phyloP scores from a whole-genome alignment of 1,140 invertebrate genomes.

The Lucilia cuprina region DNA sequence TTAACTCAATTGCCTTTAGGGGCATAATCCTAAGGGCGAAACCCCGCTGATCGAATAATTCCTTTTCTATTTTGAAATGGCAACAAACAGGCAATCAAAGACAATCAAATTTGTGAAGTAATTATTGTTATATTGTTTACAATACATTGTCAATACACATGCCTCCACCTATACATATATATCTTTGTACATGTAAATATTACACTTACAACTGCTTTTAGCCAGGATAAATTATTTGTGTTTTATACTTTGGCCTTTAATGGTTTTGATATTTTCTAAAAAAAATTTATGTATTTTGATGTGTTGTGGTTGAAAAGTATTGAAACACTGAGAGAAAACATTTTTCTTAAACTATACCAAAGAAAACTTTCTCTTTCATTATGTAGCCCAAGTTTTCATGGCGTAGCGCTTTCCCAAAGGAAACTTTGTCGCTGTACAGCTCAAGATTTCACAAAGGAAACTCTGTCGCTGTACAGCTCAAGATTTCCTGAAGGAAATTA shows the following conservation, averaged over 20 bases:
- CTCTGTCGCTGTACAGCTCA: too few relatives aligned
- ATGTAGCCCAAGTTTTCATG: too few relatives aligned
- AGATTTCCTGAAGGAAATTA: too few relatives aligned
- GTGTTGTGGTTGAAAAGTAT: background rate
- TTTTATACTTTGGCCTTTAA: background rate
- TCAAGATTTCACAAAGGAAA: too few relatives aligned
- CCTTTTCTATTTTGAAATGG: background rate
- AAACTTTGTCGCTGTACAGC: too few relatives aligned
- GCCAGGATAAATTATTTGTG: background rate
- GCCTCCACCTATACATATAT: too few relatives aligned
- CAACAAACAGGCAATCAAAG: constrained; percentile 4
- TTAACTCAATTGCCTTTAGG: background rate
- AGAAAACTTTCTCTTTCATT: too few relatives aligned
- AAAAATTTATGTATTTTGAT: background rate
- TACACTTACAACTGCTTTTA: background rate
- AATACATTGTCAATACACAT: too few relatives aligned
- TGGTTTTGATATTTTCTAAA: background rate
- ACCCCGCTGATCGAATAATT: constrained; percentile 16
- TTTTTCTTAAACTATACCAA: too few relatives aligned
- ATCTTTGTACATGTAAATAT: too few relatives aligned
- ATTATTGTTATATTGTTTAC: constrained; percentile 2
- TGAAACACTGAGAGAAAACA: background rate
- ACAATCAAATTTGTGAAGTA: constrained; percentile 14
- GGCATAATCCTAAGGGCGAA: background rate
- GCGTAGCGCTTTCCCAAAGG: too few relatives aligned